Evolutionary conservation across 2,888 invertebrate species (phyloP).

Genomic region (Linyphia triangularis): DNA sequence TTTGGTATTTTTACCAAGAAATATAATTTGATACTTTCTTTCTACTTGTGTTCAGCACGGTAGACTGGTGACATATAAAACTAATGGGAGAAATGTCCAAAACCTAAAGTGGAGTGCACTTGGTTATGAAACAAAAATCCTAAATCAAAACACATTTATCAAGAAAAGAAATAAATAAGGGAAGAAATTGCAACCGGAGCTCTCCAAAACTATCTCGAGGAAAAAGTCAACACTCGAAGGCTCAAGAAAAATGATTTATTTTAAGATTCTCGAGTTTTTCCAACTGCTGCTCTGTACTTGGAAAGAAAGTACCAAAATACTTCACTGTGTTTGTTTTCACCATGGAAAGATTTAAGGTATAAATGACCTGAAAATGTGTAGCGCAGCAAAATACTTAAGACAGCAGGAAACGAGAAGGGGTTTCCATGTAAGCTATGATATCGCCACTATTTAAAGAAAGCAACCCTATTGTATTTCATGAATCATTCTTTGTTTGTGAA

Average conservation of each 20-base stretch:
- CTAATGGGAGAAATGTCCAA: slow-evolving; percentile 44
- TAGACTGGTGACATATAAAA: not conserved
- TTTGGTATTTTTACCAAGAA: no score
- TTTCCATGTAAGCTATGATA: slow-evolving; percentile 5
- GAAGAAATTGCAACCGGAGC: slow-evolving; percentile 28
- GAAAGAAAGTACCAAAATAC: slow-evolving; percentile 37
- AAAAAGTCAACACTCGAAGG: slow-evolving; percentile 61
- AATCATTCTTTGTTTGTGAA: slow-evolving; percentile 25
- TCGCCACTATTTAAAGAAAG: not conserved
- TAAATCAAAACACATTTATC: slow-evolving; percentile 59
- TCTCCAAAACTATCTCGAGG: slow-evolving; percentile 16
- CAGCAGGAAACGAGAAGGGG: not conserved
- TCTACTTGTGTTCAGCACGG: no score
- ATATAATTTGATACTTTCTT: no score
- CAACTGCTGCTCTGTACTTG: slow-evolving; percentile 9
- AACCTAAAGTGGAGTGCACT: not conserved
- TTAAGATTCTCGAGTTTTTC: slow-evolving; percentile 27
- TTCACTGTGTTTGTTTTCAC: slow-evolving; percentile 31
- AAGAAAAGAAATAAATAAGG: slow-evolving; percentile 24
- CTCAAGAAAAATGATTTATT: slow-evolving; percentile 64
- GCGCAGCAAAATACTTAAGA: slow-evolving; percentile 32
- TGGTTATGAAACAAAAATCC: slow-evolving; percentile 37
- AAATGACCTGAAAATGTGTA: slow-evolving; percentile 40
- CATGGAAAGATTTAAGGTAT: slow-evolving; percentile 48
- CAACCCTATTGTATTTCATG: slow-evolving; percentile 30